A percentile compares a stretch with the other conserved stretches of the same genome.
Conservation (phyloP, 1,140 invertebrate genomes). For the Apis laboriosa region DNA sequence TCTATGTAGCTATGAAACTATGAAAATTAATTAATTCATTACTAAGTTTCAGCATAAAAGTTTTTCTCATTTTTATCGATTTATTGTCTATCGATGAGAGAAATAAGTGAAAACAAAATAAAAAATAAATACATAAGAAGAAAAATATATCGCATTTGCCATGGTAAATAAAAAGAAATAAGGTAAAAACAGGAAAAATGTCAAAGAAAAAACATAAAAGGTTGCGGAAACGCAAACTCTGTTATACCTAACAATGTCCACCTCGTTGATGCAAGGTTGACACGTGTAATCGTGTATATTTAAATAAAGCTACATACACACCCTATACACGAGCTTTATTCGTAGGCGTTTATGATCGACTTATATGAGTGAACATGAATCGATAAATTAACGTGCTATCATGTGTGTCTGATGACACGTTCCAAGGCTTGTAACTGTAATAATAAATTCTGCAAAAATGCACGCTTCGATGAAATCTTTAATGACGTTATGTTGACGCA, state of each 20-base stretch:
- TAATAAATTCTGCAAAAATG: constrained; percentile 23
- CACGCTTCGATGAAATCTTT: constrained; percentile 3
- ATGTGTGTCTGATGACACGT: constrained; percentile 32
- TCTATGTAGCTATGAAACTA: background rate
- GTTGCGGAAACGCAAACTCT: constrained; percentile 13
- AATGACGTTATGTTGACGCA: constrained; percentile 49
- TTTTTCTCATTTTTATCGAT: background rate
- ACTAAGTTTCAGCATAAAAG: background rate
- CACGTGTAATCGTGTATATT: constrained; percentile 46
- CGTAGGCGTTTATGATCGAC: constrained; percentile 19
- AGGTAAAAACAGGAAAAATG: constrained; percentile 3
- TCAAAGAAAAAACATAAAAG: background rate
- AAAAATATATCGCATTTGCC: background rate
- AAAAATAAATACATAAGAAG: background rate
- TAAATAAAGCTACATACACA: constrained; percentile 5
- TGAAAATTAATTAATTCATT: background rate
- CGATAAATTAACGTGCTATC: constrained; percentile 51
- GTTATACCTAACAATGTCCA: constrained; percentile 22
- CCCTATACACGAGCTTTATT: background rate
- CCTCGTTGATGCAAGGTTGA: constrained; percentile 46
- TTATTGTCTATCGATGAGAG: background rate
- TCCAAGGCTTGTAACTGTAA: constrained; percentile 11
- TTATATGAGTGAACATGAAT: constrained; percentile 44
- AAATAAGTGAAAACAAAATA: background rate
- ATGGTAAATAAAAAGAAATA: background rate